Conservation (phyloP, 2,888 invertebrate genomes). For the Digitonthophagus gazella region DNA sequence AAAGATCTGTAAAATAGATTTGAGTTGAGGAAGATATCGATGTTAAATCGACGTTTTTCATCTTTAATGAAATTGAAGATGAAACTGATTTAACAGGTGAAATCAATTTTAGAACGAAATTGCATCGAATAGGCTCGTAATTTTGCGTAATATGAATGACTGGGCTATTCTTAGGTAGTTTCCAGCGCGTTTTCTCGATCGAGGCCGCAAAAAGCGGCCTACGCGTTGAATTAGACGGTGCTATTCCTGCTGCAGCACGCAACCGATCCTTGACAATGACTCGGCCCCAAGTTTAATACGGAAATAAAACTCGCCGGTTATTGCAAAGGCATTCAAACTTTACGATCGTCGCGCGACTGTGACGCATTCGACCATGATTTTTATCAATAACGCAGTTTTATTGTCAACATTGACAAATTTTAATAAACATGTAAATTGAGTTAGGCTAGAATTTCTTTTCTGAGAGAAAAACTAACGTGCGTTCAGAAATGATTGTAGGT, state of each 20-base stretch:
- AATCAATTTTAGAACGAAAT: background rate
- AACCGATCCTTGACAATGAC: background rate
- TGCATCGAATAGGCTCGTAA: background rate
- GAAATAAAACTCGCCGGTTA: background rate
- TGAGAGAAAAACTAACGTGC: no score
- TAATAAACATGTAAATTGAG: no score
- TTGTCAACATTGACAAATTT: no score
- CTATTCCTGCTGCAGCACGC: background rate
- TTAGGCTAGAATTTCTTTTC: no score
- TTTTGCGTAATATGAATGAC: background rate
- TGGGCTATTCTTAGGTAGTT: background rate
- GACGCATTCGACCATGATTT: no score
- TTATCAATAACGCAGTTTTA: no score
- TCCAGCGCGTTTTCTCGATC: background rate
- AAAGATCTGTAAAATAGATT: no score
- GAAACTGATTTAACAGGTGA: background rate
- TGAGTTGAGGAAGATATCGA: no score
- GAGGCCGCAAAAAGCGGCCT: background rate
- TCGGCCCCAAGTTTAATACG: background rate
- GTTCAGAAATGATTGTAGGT: no score
- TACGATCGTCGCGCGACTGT: background rate
- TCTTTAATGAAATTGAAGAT: no score
- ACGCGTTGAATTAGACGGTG: background rate
- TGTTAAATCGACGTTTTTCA: no score
- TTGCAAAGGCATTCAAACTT: background rate